Percentiles rank a stretch among this genome's conserved stretches.
Evolutionary conservation across 2,888 invertebrate genomes (phyloP).

Genomic region (Eupithecia tripunctaria): DNA sequence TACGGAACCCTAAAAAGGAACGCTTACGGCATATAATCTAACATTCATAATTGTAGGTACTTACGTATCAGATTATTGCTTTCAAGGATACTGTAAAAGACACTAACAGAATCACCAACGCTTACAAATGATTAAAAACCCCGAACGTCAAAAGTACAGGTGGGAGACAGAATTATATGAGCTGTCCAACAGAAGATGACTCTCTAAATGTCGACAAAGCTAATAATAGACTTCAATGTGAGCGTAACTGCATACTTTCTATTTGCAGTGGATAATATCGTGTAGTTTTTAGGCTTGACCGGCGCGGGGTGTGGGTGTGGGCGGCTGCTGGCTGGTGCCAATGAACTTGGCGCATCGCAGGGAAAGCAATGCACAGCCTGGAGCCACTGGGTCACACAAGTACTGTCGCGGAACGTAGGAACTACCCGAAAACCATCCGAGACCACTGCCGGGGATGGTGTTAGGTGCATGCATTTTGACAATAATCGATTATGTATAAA

Average conservation of each 20-base stretch:
- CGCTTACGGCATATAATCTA: neutral
- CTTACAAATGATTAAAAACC: neutral
- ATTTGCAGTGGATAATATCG: constrained; percentile 71
- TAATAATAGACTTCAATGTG: constrained; percentile 68
- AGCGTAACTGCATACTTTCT: constrained; percentile 73
- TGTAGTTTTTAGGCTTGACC: constrained; percentile 70
- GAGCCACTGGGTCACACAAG: constrained; percentile 73
- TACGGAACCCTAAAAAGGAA: neutral
- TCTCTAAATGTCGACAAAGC: constrained; percentile 23
- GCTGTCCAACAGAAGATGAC: constrained; percentile 11
- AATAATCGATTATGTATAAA: no score
- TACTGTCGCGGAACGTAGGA: constrained; percentile 66
- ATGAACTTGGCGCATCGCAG: constrained; percentile 76
- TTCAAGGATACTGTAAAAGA: neutral
- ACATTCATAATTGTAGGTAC: neutral
- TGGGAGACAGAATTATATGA: constrained; percentile 6
- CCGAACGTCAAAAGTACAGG: neutral
- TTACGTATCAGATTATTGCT: neutral
- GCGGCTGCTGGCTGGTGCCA: constrained; percentile 60
- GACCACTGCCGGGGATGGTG: no score
- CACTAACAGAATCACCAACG: neutral
- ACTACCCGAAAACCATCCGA: constrained; percentile 58
- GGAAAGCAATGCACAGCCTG: constrained; percentile 73
- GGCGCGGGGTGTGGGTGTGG: constrained; percentile 43
- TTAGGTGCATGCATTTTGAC: no score